Percentiles rank a stretch among this genome's conserved stretches.
Evolutionary conservation across 30 jellyfish, hydroid and myxozoan species (phyloP).

Genomic region (Hydractinia echinata): DNA sequence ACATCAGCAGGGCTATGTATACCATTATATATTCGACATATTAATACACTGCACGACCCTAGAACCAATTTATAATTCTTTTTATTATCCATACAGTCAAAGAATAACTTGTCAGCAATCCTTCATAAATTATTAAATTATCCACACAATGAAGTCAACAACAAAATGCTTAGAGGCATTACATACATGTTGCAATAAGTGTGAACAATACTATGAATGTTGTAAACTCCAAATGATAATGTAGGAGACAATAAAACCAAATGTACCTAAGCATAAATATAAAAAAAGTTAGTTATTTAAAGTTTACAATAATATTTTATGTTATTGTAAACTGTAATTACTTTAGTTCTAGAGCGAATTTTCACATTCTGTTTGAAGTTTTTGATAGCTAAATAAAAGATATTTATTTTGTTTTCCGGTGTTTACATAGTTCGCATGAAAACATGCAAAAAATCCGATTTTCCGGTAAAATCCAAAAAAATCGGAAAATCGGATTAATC

Average conservation of each 20-base stretch:
- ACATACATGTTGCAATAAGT: constrained; percentile 70
- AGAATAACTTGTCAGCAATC: no score
- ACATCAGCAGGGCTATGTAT: constrained; percentile 99
- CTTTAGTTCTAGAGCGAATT: no score
- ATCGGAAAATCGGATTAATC: no score
- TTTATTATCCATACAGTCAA: no score
- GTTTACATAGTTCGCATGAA: no score
- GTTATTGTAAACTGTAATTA: no score
- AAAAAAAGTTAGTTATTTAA: not conserved
- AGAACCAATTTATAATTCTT: not conserved
- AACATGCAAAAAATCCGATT: no score
- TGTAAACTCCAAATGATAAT: constrained; percentile 58
- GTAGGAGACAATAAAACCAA: constrained; percentile 86
- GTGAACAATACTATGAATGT: constrained; percentile 56
- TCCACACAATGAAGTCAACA: not conserved
- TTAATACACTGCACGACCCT: constrained; percentile 94
- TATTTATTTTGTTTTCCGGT: no score
- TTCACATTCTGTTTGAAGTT: no score
- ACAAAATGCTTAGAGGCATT: not conserved
- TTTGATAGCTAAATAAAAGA: no score
- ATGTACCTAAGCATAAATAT: constrained; percentile 65
- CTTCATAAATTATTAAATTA: not conserved
- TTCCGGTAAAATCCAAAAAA: no score
- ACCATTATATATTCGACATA: constrained; percentile 90
- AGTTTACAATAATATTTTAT: no score